Evolutionary conservation across 2,797 vertebrate species (phyloP).

Genomic region (Pipistrellus nathusii): DNA sequence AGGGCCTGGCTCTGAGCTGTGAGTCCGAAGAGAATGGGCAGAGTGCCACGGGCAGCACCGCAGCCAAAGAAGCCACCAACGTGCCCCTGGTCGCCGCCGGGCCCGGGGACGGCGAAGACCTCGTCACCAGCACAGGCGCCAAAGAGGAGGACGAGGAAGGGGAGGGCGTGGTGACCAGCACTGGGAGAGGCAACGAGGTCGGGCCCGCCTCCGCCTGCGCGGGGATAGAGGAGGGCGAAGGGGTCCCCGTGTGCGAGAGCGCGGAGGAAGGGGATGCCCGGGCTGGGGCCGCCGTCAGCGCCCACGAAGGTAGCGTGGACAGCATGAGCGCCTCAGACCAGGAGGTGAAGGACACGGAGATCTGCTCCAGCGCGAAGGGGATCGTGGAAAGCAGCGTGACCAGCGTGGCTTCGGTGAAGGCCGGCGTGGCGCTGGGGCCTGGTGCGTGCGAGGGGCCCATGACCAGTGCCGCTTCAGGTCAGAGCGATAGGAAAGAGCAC

Average conservation of each 20-base stretch:
- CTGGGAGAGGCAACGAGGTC: constrained; percentile 88
- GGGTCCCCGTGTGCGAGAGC: constrained; percentile 72
- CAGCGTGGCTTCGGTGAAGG: constrained; percentile 72
- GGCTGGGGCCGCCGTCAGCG: constrained; percentile 69
- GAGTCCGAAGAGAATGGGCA: constrained; percentile 84
- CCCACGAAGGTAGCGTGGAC: constrained; percentile 72
- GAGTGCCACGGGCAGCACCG: constrained; percentile 85
- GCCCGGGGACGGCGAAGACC: constrained; percentile 87
- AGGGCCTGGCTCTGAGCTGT: constrained; percentile 84
- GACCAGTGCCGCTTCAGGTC: constrained; percentile 60
- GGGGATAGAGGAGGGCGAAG: constrained; percentile 83
- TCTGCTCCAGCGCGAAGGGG: constrained; percentile 83
- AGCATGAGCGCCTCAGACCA: constrained; percentile 76
- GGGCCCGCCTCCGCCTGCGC: constrained; percentile 85
- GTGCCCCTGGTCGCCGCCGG: constrained; percentile 68
- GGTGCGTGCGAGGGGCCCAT: constrained; percentile 44
- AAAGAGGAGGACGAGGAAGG: constrained; percentile 91
- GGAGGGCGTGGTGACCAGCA: constrained; percentile 89
- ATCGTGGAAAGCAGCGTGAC: constrained; percentile 88
- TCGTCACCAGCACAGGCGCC: constrained; percentile 90
- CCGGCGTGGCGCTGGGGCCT: background rate
- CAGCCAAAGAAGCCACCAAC: constrained; percentile 75
- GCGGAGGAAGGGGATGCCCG: constrained; percentile 79
- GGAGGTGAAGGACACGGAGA: constrained; percentile 62
- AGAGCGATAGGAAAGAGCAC: constrained; percentile 37